These are phyloP conservation scores for Myiagra hebetior DNA, from an alignment of 2,113 vertebrate species.

Conservation along the genomic window DNA sequence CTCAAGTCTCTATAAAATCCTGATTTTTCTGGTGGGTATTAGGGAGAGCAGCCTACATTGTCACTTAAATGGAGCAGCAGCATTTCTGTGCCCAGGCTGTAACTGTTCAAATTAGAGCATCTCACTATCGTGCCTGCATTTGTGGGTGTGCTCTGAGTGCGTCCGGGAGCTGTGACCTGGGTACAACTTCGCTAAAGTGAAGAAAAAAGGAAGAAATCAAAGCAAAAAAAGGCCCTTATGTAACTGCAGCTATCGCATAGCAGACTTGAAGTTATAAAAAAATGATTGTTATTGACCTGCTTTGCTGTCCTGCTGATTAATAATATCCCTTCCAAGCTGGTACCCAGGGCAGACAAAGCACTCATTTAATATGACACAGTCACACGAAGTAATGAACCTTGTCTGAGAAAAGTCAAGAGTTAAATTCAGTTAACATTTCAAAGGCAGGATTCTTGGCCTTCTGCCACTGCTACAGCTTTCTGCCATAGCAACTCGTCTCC, in stretches of 20 bases:
- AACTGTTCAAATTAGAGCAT: not conserved
- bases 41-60: accelerated
- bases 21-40: not conserved
- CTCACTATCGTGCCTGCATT: not conserved
- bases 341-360: not conserved
- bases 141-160: not conserved
- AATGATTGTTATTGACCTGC: not conserved
- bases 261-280: not conserved
- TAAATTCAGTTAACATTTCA: slow-evolving; percentile 39
- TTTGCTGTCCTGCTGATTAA: not conserved
- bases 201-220: not conserved
- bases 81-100: not conserved
- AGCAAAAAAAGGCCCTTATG: accelerated
- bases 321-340: not conserved
- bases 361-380: not conserved
- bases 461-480: slow-evolving; percentile 12
- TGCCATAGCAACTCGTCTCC: slow-evolving; percentile 47
- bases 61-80: not conserved
- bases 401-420: slow-evolving; percentile 34
- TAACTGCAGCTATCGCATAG: not conserved
- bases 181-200: not conserved
- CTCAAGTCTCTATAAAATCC: not conserved
- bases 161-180: not conserved
- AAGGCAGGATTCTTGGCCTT: slow-evolving; percentile 14
- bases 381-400: not conserved